phyloP scores from a whole-genome alignment of 2,797 vertebrate species.

The Tangara arthus region DNA sequence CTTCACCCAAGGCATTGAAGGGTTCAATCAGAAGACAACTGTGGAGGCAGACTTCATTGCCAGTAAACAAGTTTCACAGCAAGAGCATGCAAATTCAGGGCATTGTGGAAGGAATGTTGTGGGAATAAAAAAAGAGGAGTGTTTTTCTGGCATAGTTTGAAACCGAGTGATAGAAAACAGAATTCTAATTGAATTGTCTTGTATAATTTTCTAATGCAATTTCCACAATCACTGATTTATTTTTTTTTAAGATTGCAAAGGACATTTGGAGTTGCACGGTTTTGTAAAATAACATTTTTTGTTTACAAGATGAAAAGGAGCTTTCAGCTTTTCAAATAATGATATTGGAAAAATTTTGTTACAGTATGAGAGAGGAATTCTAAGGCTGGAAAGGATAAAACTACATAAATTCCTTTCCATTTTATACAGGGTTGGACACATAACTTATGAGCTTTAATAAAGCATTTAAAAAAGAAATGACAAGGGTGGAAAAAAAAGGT shows the following conservation, averaged over 20 bases:
- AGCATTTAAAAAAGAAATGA: background rate
- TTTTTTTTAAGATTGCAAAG: background rate
- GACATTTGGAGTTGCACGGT: background rate
- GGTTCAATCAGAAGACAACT: background rate
- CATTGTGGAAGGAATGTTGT: background rate
- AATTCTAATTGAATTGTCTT: background rate
- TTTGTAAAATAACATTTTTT: background rate
- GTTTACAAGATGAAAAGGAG: background rate
- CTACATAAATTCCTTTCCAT: background rate
- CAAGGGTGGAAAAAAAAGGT: background rate
- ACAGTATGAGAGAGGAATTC: background rate
- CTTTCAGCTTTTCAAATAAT: background rate
- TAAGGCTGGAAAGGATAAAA: background rate
- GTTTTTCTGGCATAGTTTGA: background rate
- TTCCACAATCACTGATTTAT: background rate
- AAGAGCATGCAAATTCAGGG: background rate
- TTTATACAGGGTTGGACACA: background rate
- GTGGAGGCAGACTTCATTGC: background rate
- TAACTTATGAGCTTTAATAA: background rate
- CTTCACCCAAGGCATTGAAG: background rate
- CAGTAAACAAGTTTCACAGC: background rate
- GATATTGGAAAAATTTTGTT: background rate
- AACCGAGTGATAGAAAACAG: background rate
- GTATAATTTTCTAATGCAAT: background rate
- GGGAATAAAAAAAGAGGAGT: background rate